Evolutionary conservation across 2,888 invertebrate species (phyloP), one percentile per base, ranked within the genome.

Genomic region (Orthosia gothica): DNA sequence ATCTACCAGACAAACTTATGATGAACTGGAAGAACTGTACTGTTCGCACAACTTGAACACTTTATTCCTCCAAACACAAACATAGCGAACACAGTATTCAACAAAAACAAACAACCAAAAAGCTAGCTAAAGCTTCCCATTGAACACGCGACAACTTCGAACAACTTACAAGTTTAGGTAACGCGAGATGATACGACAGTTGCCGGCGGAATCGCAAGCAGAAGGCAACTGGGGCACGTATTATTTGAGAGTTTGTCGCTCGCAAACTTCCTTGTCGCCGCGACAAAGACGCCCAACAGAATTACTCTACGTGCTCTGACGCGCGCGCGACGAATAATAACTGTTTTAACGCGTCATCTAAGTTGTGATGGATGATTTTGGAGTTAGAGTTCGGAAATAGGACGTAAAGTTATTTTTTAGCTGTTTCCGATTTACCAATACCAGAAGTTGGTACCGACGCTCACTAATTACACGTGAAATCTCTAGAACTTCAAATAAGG

Each of bases 191-290:
- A 89, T 86, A 87, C 87, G 72, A 74, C 82, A 81, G 78, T 68
- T 86, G 86, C 88, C 74, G 54, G 13, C 75, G 76, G 89, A 90
- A 90, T 90, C 77, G 84, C 85, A 90, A 90, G 84, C 86, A 87
- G 82, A 74, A 50, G 65, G 76, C 76, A 86, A 81, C 82, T 81
- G 76, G 70, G 64, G 85, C 89, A 90, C 89, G 89, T 90, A 88
- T 90, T 90, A 89, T 89, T 89, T 84, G 86, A 74, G 86, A 88
- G 88, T 90, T 89, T 89, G 88, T 89, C 82, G 81, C 80, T 86
- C 79, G 84, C 85, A 88, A 88, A 88, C 88, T 83, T 89, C 81
- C 86, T 83, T 85, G 84, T 87, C 79, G 82, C 80, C 81, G 75
- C 81, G 86, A 87, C 88, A 88, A 88, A 88, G 87, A 85, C 84